Evolutionary conservation across 1,140 invertebrate species (phyloP).

Genomic region (Ruditapes philippinarum): DNA sequence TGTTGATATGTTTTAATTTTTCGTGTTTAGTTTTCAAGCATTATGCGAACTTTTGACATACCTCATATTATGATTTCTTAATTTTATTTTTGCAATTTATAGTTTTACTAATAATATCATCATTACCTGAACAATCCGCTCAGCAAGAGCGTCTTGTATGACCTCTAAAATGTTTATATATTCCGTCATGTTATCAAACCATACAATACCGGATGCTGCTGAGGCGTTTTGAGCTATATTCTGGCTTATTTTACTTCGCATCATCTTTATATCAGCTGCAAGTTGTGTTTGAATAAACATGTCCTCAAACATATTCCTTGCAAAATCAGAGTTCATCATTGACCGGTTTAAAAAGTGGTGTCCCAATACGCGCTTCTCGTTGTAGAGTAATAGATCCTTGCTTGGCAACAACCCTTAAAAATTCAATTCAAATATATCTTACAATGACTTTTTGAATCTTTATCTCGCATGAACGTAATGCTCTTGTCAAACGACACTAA

Average conservation of each 20-base stretch:
- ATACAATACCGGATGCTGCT: background rate
- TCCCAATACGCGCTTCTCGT: conserved; percentile 21
- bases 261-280: background rate
- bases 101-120: too few species aligned
- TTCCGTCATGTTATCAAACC: conserved; percentile 70
- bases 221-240: conserved; percentile 26
- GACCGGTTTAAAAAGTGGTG: background rate
- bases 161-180: conserved; percentile 63
- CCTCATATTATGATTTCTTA: too few species aligned
- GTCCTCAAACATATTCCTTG: background rate
- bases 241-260: background rate
- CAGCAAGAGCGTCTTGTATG: conserved; percentile 48
- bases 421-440: background rate
- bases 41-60: too few species aligned
- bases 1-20: too few species aligned
- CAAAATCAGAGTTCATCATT: background rate
- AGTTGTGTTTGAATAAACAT: background rate
- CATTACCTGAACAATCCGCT: conserved; percentile 53
- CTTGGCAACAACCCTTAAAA: conserved; percentile 32
- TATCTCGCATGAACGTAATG: background rate
- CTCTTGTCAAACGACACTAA: too few species aligned
- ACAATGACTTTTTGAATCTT: background rate
- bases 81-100: too few species aligned
- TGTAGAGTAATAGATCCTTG: conserved; percentile 33
- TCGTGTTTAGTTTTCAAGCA: too few species aligned